Evolutionary conservation across 2,888 invertebrate genomes (phyloP).

Genomic region (Tholera decimalis): DNA sequence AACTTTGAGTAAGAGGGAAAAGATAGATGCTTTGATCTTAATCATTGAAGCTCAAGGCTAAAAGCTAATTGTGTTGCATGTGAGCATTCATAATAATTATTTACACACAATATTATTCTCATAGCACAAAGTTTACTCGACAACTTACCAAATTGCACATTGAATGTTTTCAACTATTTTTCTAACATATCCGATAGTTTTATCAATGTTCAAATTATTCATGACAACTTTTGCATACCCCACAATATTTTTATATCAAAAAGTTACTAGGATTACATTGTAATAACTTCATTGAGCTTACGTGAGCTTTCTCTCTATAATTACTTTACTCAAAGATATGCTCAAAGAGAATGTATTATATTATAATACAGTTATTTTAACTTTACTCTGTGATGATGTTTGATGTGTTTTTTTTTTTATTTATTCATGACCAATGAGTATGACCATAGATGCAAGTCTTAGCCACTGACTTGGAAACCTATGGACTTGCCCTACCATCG

Average conservation of each 20-base stretch:
- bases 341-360: no score
- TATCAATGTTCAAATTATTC: constrained; percentile 72
- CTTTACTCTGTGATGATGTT: no score
- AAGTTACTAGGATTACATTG: no score
- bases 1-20: not conserved
- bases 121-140: not conserved
- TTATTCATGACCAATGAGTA: no score
- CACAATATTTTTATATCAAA: no score
- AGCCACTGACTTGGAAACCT: no score
- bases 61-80: not conserved
- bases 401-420: no score
- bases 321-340: no score
- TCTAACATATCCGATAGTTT: constrained; percentile 73
- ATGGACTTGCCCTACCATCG: no score
- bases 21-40: not conserved
- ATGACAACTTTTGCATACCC: constrained; percentile 66
- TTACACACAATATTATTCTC: not conserved
- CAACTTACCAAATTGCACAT: constrained; percentile 79
- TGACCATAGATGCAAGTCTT: no score
- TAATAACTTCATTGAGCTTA: not conserved
- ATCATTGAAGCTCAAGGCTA: not conserved
- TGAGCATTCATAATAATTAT: not conserved
- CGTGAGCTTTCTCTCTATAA: no score
- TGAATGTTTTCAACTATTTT: constrained; percentile 75
- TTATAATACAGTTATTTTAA: no score